Percentiles rank a stretch among this genome's conserved stretches.
These are phyloP conservation scores for Belonocnema kinseyi DNA, from an alignment of 1,140 invertebrate genomes.

Conservation along the genomic window DNA sequence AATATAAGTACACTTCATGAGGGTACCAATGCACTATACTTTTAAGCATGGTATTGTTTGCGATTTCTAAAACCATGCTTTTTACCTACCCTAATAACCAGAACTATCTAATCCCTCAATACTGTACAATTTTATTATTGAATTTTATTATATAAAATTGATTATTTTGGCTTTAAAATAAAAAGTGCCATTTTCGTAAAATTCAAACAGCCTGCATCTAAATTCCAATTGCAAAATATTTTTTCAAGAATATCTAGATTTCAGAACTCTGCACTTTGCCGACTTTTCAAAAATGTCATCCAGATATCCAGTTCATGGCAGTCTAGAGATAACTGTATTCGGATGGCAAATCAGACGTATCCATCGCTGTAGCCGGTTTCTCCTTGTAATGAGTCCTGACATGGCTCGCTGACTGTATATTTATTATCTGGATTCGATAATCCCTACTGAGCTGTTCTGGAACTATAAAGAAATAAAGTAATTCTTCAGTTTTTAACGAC, in stretches of 20 bases:
- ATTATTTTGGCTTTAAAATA: no score
- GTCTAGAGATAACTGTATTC: slow-evolving; percentile 29
- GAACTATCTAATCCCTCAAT: no score
- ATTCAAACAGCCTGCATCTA: no score
- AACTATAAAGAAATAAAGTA: not conserved
- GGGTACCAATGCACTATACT: no score
- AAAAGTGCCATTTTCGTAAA: no score
- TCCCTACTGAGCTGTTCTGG: slow-evolving; percentile 9
- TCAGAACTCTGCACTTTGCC: not conserved
- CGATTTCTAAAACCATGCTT: no score
- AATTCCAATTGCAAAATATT: not conserved
- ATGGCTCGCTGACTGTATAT: slow-evolving; percentile 15
- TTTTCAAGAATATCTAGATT: slow-evolving; percentile 10
- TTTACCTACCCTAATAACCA: no score
- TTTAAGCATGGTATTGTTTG: no score
- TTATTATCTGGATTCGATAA: slow-evolving; percentile 25
- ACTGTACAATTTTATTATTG: no score
- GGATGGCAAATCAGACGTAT: slow-evolving; percentile 7
- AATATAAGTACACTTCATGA: no score
- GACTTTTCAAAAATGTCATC: slow-evolving; percentile 21
- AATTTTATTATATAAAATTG: no score
- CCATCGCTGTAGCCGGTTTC: slow-evolving; percentile 22
- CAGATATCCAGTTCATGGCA: slow-evolving; percentile 18
- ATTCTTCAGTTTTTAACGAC: slow-evolving; percentile 8
- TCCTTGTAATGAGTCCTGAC: slow-evolving; percentile 28